Evolutionary conservation across 2,113 vertebrate genomes (phyloP).

Genomic region (Coptodon bakossiorum): DNA sequence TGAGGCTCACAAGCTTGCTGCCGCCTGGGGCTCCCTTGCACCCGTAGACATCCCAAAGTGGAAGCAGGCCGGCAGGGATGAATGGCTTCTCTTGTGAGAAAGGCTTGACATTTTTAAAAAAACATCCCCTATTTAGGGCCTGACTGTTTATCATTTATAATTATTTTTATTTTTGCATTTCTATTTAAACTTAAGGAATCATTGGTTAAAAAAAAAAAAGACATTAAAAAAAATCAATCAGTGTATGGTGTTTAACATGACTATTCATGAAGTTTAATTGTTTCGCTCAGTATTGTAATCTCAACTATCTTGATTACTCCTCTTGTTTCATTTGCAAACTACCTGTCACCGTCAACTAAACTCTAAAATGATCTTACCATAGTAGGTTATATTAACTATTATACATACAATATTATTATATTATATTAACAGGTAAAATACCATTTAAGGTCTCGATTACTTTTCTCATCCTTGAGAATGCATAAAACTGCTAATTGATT

Average conservation of each 20-base stretch:
- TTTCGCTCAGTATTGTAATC: background rate
- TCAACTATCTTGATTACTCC: background rate
- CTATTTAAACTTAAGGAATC: background rate
- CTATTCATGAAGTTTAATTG: background rate
- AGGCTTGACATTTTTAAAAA: background rate
- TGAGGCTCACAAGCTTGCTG: background rate
- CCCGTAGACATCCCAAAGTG: background rate
- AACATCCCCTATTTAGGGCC: background rate
- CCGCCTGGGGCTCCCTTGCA: background rate
- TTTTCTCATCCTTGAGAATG: background rate
- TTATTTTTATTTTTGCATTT: background rate
- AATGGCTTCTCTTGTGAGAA: background rate
- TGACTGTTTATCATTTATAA: background rate
- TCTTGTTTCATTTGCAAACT: background rate
- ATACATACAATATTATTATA: background rate
- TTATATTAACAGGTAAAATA: background rate
- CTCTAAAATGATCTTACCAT: background rate
- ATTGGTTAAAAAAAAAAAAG: fast-evolving
- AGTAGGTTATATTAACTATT: background rate
- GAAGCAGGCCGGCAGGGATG: background rate
- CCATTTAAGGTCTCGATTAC: background rate
- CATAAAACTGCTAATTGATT: background rate
- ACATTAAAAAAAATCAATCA: background rate
- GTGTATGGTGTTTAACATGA: background rate
- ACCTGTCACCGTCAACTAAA: background rate